These are phyloP conservation scores for Lynx canadensis DNA, from an alignment of 2,113 vertebrate species.

Conservation along the genomic window DNA sequence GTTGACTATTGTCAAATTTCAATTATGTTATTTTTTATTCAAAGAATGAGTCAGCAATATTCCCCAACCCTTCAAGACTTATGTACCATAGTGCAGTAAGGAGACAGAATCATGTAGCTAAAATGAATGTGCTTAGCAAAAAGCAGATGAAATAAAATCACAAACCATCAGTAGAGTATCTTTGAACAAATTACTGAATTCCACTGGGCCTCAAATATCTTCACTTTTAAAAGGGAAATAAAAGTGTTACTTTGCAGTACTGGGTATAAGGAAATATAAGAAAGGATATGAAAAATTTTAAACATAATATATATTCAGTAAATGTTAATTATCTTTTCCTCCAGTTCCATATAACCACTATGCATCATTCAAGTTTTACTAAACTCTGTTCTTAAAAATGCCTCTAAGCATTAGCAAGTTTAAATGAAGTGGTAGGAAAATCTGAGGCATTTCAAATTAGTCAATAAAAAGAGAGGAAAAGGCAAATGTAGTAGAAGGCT, in stretches of 20 bases:
- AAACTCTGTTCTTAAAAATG: neutral
- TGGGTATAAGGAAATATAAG: neutral
- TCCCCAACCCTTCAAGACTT: neutral
- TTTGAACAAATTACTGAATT: conserved; percentile 17
- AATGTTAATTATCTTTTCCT: neutral
- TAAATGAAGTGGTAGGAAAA: neutral
- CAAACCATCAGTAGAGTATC: neutral
- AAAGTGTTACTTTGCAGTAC: neutral
- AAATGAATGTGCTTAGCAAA: neutral
- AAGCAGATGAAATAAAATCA: neutral
- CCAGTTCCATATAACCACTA: neutral
- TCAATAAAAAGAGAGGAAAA: neutral
- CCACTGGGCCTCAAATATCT: neutral
- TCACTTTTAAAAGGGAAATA: neutral
- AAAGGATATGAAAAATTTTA: neutral
- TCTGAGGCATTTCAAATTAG: neutral
- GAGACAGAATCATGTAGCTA: neutral
- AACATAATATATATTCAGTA: neutral
- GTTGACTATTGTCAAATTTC: neutral
- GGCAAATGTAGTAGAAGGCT: neutral
- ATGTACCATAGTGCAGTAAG: neutral
- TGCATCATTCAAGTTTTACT: neutral
- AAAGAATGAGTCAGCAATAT: neutral
- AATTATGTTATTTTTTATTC: neutral
- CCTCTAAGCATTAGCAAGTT: neutral